A percentile compares a stretch with the other conserved stretches of the same genome.
Conservation (phyloP, 2,797 vertebrate species). For the Buphagus erythrorhynchus region DNA sequence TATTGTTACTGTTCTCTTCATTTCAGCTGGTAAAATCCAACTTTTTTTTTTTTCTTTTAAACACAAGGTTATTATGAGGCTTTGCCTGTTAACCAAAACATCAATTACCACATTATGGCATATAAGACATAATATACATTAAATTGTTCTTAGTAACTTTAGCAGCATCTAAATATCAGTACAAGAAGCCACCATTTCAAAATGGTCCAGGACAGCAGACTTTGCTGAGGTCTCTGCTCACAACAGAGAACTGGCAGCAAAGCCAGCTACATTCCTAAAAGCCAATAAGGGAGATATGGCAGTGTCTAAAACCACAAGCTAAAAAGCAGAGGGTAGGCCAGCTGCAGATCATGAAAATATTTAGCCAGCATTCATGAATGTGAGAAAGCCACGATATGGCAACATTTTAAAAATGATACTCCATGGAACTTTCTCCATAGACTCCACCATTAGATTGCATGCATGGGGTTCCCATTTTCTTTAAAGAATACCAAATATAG, state of each 20-base stretch:
- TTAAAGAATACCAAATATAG: conserved; percentile 31
- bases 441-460: conserved; percentile 18
- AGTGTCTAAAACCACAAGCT: conserved; percentile 15
- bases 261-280: background rate
- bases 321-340: conserved; percentile 26
- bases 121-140: conserved; percentile 17
- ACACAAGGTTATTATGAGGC: conserved; percentile 36
- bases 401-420: background rate
- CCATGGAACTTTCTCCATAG: conserved; percentile 12
- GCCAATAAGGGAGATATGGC: conserved; percentile 6
- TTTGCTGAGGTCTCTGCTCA: background rate
- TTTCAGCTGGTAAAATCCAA: conserved; percentile 64
- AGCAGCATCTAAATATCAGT: conserved; percentile 41
- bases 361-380: conserved; percentile 38
- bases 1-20: conserved; percentile 20
- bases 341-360: conserved; percentile 15
- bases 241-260: background rate
- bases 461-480: conserved; percentile 17
- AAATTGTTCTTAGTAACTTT: background rate
- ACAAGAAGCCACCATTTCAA: conserved; percentile 35
- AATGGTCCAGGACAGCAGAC: conserved; percentile 14
- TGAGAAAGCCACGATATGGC: conserved; percentile 11
- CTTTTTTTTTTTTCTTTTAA: background rate
- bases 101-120: conserved; percentile 17
- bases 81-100: conserved; percentile 60